Evolutionary conservation across 1,140 invertebrate species (phyloP).

Genomic region (Diorhabda carinulata): DNA sequence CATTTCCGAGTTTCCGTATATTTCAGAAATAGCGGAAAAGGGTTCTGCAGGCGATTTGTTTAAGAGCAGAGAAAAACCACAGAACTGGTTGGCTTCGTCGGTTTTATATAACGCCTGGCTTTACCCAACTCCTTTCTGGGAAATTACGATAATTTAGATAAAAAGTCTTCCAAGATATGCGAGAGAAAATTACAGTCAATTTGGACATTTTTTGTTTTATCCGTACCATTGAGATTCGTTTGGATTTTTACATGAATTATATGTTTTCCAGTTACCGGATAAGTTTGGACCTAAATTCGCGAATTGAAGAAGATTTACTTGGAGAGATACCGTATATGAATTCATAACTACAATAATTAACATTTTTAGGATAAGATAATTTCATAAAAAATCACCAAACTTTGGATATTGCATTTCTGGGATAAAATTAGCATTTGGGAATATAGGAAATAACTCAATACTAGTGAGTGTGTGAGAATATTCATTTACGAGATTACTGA

Average conservation of each 20-base stretch:
- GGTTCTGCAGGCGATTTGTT: slow-evolving; percentile 20
- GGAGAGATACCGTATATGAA: no score
- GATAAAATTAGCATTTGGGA: no score
- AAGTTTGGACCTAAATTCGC: not conserved
- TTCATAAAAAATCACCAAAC: no score
- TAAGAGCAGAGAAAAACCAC: slow-evolving; percentile 12
- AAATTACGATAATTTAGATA: slow-evolving; percentile 18
- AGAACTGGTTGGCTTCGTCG: slow-evolving; percentile 11
- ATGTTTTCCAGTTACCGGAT: not conserved
- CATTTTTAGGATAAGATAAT: no score
- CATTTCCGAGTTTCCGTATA: not conserved
- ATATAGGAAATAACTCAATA: no score
- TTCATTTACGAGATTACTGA: no score
- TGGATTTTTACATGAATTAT: slow-evolving; percentile 10
- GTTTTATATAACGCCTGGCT: slow-evolving; percentile 16
- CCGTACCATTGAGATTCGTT: not conserved
- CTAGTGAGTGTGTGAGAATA: no score
- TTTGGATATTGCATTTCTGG: no score
- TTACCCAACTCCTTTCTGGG: slow-evolving; percentile 7
- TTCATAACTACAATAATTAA: no score
- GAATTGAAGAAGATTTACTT: no score
- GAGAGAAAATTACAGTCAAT: slow-evolving; percentile 14
- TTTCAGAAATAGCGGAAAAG: slow-evolving; percentile 9
- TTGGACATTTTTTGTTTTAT: slow-evolving; percentile 10
- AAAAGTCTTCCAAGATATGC: slow-evolving; percentile 14